Evolutionary conservation across 2,888 invertebrate species (phyloP).

Genomic region (Cacoxenus indagator): DNA sequence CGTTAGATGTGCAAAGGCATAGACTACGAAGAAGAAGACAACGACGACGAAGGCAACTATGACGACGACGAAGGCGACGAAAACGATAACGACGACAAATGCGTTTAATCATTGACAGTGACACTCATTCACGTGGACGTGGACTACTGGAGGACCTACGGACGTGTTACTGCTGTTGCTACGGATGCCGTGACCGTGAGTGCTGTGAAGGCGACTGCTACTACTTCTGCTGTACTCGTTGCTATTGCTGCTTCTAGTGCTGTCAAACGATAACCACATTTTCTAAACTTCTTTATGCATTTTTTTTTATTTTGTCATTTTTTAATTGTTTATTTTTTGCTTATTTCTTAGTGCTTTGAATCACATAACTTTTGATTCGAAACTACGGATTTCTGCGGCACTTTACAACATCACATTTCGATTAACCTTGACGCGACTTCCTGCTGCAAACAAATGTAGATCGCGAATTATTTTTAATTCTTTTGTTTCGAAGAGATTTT

Average conservation of each 20-base stretch:
- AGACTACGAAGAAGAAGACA: conserved; percentile 30
- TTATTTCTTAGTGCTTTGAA: neutral
- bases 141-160: conserved; percentile 45
- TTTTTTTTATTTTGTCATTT: neutral
- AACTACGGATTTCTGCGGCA: neutral
- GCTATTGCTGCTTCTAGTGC: conserved; percentile 9
- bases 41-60: conserved; percentile 39
- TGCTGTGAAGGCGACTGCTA: conserved; percentile 24
- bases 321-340: neutral
- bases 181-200: conserved; percentile 41
- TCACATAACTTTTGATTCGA: neutral
- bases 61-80: conserved; percentile 37
- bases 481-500: neutral
- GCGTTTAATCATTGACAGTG: conserved; percentile 10
- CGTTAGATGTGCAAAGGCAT: neutral
- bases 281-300: neutral
- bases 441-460: neutral
- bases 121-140: conserved; percentile 33
- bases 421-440: neutral
- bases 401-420: neutral
- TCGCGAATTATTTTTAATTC: neutral
- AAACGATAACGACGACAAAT: neutral
- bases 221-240: conserved; percentile 10
- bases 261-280: neutral
- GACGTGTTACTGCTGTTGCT: neutral